Evolutionary conservation across 2,888 invertebrate genomes (phyloP).

Genomic region (Malthinus seriepunctatus): DNA sequence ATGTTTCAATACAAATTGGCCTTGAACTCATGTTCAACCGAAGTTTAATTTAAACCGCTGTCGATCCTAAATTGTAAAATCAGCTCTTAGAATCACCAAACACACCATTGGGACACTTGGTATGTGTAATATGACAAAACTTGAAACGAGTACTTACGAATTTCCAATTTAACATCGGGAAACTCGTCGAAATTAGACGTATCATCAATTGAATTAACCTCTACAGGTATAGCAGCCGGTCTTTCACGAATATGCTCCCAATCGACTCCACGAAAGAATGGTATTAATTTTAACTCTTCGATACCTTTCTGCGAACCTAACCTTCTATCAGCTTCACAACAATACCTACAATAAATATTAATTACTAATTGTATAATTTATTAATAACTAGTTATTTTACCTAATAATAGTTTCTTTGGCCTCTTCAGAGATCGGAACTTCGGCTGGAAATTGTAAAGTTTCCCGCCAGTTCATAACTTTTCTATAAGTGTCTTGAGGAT

Average conservation of each 20-base stretch:
- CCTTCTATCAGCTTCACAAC: slow-evolving; percentile 94
- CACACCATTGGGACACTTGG: too few species aligned
- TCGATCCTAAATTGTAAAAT: too few species aligned
- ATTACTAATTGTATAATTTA: neutral
- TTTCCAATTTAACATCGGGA: slow-evolving; percentile 97
- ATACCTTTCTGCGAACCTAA: slow-evolving; percentile 87
- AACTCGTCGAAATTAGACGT: slow-evolving; percentile 99
- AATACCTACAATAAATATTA: slow-evolving; percentile 72
- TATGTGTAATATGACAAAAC: neutral
- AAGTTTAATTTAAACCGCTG: too few species aligned
- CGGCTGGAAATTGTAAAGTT: slow-evolving; percentile 97
- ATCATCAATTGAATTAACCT: slow-evolving; percentile 98
- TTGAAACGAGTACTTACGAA: slow-evolving; percentile 73
- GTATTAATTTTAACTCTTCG: slow-evolving; percentile 89
- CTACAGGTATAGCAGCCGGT: slow-evolving; percentile 96
- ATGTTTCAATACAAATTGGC: too few species aligned
- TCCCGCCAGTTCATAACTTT: slow-evolving; percentile 99
- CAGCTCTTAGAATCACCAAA: too few species aligned
- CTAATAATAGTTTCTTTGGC: slow-evolving; percentile 89
- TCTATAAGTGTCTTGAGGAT: slow-evolving; percentile 93
- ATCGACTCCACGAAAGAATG: slow-evolving; percentile 96
- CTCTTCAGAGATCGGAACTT: slow-evolving; percentile 98
- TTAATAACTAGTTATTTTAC: slow-evolving; percentile 42
- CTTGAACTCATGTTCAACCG: too few species aligned
- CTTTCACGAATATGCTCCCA: slow-evolving; percentile 99